A percentile compares a stretch with the other conserved stretches of the same genome.
Evolutionary conservation across 2,797 vertebrate genomes (phyloP).

Genomic region (Coccyzus lansbergi): DNA sequence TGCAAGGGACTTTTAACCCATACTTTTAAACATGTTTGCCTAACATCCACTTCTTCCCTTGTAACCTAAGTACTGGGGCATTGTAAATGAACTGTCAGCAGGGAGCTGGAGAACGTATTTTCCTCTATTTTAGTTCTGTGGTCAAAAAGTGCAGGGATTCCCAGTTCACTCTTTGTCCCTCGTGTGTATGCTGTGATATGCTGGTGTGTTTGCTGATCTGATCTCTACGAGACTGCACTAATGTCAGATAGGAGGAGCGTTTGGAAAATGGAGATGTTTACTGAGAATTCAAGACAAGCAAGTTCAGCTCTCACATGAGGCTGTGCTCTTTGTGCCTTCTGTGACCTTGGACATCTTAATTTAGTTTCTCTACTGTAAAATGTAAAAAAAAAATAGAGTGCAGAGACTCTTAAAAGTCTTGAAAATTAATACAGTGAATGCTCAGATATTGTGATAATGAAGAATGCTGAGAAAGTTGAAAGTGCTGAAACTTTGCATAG

Average conservation of each 20-base stretch:
- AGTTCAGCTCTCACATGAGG: background rate
- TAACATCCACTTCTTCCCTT: background rate
- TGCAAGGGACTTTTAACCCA: background rate
- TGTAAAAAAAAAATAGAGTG: background rate
- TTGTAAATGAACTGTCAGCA: background rate
- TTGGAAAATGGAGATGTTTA: background rate
- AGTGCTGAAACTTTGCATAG: background rate
- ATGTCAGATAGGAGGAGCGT: background rate
- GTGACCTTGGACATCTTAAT: background rate
- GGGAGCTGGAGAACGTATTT: background rate
- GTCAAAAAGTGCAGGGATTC: background rate
- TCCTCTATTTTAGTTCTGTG: background rate
- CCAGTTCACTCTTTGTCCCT: background rate
- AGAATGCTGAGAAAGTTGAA: background rate
- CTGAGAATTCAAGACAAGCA: background rate
- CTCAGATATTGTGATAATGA: background rate
- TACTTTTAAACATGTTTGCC: background rate
- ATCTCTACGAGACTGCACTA: background rate
- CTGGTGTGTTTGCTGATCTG: background rate
- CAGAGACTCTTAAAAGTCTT: background rate
- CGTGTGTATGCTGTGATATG: background rate
- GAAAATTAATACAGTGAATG: background rate
- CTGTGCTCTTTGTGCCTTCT: background rate
- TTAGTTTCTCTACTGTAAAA: background rate
- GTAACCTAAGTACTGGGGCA: background rate